These are phyloP conservation scores for Cephonodes hylas DNA, from an alignment of 2,888 invertebrate species.

Conservation along the genomic window DNA sequence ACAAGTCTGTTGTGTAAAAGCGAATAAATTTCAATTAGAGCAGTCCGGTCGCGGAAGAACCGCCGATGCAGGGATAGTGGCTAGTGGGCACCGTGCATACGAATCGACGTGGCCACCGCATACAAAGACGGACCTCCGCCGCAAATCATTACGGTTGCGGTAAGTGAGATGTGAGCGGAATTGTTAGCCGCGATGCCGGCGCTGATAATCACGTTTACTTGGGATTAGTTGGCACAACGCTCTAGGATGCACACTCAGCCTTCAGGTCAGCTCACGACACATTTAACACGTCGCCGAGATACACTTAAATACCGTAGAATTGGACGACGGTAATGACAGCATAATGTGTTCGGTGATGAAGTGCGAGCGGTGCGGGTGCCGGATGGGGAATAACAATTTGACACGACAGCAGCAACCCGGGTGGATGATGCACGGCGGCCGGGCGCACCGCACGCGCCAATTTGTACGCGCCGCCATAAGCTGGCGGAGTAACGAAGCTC, in stretches of 20 bases:
- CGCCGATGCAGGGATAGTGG: conserved; percentile 57
- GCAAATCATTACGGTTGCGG: conserved; percentile 77
- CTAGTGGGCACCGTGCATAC: conserved; percentile 55
- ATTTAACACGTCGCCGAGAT: not conserved
- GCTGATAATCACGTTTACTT: conserved; percentile 62
- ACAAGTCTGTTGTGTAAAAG: conserved; percentile 8
- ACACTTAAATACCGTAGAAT: conserved; percentile 22
- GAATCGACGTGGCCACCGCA: conserved; percentile 56
- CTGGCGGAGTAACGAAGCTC: conserved; percentile 72
- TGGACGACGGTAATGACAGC: conserved; percentile 49
- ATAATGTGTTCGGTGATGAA: conserved; percentile 45
- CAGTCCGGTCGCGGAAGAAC: conserved; percentile 69
- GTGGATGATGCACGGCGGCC: conserved; percentile 51
- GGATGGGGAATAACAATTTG: conserved; percentile 16
- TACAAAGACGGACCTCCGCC: conserved; percentile 72
- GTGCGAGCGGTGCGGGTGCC: conserved; percentile 51
- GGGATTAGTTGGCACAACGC: conserved; percentile 56
- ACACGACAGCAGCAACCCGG: conserved; percentile 13
- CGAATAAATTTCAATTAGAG: conserved; percentile 71
- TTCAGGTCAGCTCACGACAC: conserved; percentile 20
- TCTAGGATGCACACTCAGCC: conserved; percentile 39
- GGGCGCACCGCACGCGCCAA: conserved; percentile 63
- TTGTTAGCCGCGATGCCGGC: conserved; percentile 57
- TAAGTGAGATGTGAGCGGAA: conserved; percentile 76
- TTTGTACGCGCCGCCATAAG: conserved; percentile 76